Evolutionary conservation across 1,140 invertebrate species (phyloP).

Genomic region (Zaprionus nigranus): DNA sequence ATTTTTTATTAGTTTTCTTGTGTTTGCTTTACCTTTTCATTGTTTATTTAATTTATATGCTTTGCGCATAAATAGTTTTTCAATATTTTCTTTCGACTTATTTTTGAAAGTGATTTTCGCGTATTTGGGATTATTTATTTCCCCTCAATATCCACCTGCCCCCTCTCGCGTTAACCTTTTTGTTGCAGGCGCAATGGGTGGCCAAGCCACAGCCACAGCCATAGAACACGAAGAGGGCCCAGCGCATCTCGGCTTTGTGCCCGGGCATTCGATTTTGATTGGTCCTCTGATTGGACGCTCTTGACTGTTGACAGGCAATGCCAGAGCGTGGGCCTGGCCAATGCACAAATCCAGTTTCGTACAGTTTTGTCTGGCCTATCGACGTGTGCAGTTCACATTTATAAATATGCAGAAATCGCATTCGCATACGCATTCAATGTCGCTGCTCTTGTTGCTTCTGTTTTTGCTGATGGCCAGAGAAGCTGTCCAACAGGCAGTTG

Average conservation of each 20-base stretch:
- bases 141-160: background rate
- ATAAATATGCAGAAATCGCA: constrained; percentile 5
- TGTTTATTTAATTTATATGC: background rate
- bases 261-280: constrained; percentile 11
- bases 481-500: constrained; percentile 1
- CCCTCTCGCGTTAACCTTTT: background rate
- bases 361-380: background rate
- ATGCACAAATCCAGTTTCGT: background rate
- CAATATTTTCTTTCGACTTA: background rate
- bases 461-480: background rate
- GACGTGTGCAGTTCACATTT: constrained; percentile 11
- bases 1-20: background rate
- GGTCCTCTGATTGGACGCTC: background rate
- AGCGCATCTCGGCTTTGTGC: background rate
- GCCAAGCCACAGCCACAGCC: background rate
- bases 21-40: background rate
- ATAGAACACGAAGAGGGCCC: background rate
- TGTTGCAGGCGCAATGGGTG: background rate
- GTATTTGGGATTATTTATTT: background rate
- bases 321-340: background rate
- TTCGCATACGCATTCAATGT: background rate
- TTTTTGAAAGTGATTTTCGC: background rate
- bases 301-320: background rate
- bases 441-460: background rate
- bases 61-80: background rate